Percentiles rank a stretch among this genome's conserved stretches.
Conservation (phyloP, 37 sponge, comb jelly and placozoan genomes). For the Beroe ovata region DNA sequence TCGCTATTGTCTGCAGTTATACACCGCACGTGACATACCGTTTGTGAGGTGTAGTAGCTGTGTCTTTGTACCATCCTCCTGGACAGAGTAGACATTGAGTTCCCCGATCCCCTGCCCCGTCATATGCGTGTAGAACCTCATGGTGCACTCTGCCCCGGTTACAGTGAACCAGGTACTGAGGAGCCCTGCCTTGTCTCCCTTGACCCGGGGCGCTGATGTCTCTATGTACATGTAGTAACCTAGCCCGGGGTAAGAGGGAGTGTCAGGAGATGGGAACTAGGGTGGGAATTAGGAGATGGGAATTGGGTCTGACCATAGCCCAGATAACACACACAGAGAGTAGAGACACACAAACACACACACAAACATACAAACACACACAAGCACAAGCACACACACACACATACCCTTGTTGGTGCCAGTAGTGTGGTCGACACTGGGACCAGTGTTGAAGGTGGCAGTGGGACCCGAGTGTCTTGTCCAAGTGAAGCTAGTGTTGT, state of each 20-base stretch:
- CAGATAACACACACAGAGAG: too few relatives aligned
- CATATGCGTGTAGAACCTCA: conserved; percentile 67
- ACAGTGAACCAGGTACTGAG: conserved; percentile 58
- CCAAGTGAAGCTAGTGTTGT: conserved; percentile 68
- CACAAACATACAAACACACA: too few relatives aligned
- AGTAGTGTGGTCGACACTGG: conserved; percentile 69
- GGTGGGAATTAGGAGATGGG: too few relatives aligned
- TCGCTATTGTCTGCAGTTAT: too few relatives aligned
- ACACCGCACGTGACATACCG: too few relatives aligned
- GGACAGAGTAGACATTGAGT: conserved; percentile 28
- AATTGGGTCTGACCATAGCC: too few relatives aligned
- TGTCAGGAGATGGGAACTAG: too few relatives aligned
- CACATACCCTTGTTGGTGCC: conserved; percentile 38
- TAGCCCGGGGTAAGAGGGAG: too few relatives aligned
- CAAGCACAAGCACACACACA: too few relatives aligned
- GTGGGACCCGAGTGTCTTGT: conserved; percentile 68
- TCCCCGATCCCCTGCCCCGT: conserved; percentile 57
- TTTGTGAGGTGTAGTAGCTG: conserved; percentile 10
- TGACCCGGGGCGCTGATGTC: conserved; percentile 38
- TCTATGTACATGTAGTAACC: conserved; percentile 70
- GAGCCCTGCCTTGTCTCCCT: conserved; percentile 64
- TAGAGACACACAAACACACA: too few relatives aligned
- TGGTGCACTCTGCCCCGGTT: conserved; percentile 39
- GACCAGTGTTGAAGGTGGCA: conserved; percentile 68
- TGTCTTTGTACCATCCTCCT: conserved; percentile 59